Evolutionary conservation across 2,888 invertebrate genomes (phyloP), one percentile per base, ranked within the genome.

Genomic region (Patella caerulea): DNA sequence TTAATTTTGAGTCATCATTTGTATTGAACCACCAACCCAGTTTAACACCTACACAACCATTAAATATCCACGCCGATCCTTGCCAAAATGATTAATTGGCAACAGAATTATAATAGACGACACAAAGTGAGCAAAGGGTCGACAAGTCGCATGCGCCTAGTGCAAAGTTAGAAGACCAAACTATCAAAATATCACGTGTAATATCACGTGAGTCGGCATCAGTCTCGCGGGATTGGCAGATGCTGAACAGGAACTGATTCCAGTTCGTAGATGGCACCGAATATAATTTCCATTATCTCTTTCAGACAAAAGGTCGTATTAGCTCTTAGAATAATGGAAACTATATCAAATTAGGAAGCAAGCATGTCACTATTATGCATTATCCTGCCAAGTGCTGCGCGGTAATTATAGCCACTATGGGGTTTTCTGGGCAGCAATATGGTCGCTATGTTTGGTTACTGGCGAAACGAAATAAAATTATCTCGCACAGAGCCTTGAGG

Each of bases 271-370:
- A 24, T 65, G 65, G 24, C 19, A 53, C 29, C 34, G 71, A 75
- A 75, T 53, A 75, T 75, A 75, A 75, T 75, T 75, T 71, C 71
- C 75, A 75, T 75, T 75, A 75, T 75, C 75, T 71, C 11, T 65
- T 34, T 55, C 75, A 52, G 71, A 75, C 53, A 75, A 70, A 75
- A 75, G 71, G 75, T 54, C 19, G 24, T 53, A 71, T 53, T 71
- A 71, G 75, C 75, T 71, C 70, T 75, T 71, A 71, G 53, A 71
- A 56, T 75, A 71, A 53, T 70, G 74, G 75, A 71, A 77, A 79
- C 77, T 77, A 75, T 77, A 79, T 79, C 79, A 79, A 79, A 79
- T 79, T 79, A 79, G 79, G 75, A 77, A 69, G 72, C 56, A 65
- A 53, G 77, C 73, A 73, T 79, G 79, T 78, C 79, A 79, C 73